Conservation (phyloP, 2,113 vertebrate genomes). For the Condylura cristata region DNA sequence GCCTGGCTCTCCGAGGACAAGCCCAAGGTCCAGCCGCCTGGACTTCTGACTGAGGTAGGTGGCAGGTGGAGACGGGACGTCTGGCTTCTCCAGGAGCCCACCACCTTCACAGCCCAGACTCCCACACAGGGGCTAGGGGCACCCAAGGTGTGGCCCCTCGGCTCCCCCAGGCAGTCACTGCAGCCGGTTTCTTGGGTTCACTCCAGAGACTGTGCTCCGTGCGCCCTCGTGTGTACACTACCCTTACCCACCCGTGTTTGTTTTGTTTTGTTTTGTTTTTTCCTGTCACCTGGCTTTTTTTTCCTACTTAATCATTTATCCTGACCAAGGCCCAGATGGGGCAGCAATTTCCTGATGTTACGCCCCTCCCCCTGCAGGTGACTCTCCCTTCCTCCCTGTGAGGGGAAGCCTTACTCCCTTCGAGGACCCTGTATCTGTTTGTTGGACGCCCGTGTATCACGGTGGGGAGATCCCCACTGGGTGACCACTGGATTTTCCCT, state of each 20-base stretch:
- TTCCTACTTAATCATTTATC: background rate
- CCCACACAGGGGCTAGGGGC: rapidly evolving
- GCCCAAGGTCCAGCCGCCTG: background rate
- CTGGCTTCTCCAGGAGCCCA: rapidly evolving
- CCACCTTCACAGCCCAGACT: background rate
- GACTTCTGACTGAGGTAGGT: rapidly evolving
- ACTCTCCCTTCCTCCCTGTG: too few relatives aligned
- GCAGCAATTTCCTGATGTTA: background rate
- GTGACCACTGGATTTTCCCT: rapidly evolving
- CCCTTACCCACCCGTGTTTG: too few relatives aligned
- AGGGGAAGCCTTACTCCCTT: background rate
- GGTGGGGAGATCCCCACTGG: background rate
- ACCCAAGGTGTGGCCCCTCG: background rate
- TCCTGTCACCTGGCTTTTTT: background rate
- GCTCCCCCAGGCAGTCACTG: too few relatives aligned
- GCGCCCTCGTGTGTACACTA: too few relatives aligned
- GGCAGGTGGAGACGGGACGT: background rate
- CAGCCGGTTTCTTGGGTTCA: rapidly evolving
- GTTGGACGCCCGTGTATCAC: rapidly evolving
- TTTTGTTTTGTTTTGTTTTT: too few relatives aligned
- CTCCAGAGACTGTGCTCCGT: too few relatives aligned
- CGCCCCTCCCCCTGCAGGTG: rapidly evolving
- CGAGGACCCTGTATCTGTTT: rapidly evolving
- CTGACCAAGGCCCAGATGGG: background rate
- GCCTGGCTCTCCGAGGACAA: background rate